phyloP scores from a whole-genome alignment of 2,113 vertebrate species.

The Ia io region DNA sequence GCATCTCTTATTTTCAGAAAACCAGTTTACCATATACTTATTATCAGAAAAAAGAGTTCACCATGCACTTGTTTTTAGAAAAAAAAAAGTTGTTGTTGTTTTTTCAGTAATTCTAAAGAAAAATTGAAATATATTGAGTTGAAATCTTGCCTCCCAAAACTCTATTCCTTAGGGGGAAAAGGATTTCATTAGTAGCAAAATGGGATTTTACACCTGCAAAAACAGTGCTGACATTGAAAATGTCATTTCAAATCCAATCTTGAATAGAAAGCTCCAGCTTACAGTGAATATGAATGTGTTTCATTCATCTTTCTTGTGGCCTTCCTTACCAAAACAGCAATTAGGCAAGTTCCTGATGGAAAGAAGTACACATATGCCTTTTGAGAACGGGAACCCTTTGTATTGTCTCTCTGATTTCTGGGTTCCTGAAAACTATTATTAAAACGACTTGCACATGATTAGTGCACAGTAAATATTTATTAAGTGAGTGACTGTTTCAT shows the following conservation, averaged over 20 bases:
- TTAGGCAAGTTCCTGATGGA: not conserved
- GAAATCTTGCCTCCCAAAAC: not conserved
- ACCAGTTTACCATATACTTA: not conserved
- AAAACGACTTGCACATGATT: not conserved
- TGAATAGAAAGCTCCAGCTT: constrained; percentile 7
- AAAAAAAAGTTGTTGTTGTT: not conserved
- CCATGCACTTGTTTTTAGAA: not conserved
- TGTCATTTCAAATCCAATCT: constrained; percentile 3
- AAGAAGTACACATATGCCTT: not conserved
- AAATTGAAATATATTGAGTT: not conserved
- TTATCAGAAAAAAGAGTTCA: constrained; percentile 32
- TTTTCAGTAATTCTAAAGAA: not conserved
- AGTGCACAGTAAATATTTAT: not conserved
- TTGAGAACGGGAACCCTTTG: not conserved
- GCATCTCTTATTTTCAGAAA: constrained; percentile 35
- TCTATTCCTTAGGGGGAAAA: not conserved
- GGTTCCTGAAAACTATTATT: not conserved
- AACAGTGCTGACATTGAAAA: not conserved
- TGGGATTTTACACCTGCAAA: constrained; percentile 9
- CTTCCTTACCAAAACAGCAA: not conserved
- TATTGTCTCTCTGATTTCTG: not conserved
- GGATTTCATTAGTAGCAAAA: constrained; percentile 28
- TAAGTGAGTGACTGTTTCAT: not conserved
- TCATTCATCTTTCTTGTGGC: not conserved
- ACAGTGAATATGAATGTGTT: not conserved